phyloP scores from a whole-genome alignment of 2,888 invertebrate species.

The Congeria kusceri region DNA sequence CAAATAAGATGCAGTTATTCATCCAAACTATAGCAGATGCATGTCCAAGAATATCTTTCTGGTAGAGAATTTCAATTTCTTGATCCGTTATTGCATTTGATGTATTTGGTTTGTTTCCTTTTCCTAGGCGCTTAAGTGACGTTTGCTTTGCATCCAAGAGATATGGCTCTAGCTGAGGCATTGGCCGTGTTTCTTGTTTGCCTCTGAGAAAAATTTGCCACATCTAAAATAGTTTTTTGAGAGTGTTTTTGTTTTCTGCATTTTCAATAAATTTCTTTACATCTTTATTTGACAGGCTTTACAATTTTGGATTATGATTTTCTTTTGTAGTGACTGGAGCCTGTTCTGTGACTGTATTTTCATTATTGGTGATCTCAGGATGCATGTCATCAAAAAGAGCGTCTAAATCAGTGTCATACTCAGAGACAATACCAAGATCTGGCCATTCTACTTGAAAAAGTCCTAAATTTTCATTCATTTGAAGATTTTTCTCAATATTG shows the following conservation, averaged over 20 bases:
- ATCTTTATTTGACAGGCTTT: background rate
- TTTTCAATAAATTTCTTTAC: conserved; percentile 7
- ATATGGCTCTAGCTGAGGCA: conserved; percentile 19
- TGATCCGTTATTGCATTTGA: conserved; percentile 31
- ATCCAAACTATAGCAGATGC: conserved; percentile 20
- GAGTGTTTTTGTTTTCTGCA: conserved; percentile 22
- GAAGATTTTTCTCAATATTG: too few relatives aligned
- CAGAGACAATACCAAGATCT: too few relatives aligned
- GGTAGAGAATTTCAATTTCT: conserved; percentile 42
- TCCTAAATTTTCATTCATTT: too few relatives aligned
- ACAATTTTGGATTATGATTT: background rate
- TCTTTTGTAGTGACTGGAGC: background rate
- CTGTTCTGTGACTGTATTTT: too few relatives aligned
- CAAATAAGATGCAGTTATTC: conserved; percentile 51
- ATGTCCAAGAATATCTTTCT: conserved; percentile 32
- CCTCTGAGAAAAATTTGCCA: conserved; percentile 16
- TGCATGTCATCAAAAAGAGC: too few relatives aligned
- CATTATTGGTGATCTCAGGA: too few relatives aligned
- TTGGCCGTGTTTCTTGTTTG: conserved; percentile 11
- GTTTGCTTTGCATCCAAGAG: conserved; percentile 21
- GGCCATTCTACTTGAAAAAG: too few relatives aligned
- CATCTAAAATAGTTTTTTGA: conserved; percentile 22
- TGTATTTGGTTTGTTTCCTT: conserved; percentile 28
- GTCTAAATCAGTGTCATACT: too few relatives aligned
- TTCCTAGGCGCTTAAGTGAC: conserved; percentile 25